These are phyloP conservation scores for Podarcis cretensis DNA, from an alignment of 2,113 vertebrate genomes.

Conservation along the genomic window DNA sequence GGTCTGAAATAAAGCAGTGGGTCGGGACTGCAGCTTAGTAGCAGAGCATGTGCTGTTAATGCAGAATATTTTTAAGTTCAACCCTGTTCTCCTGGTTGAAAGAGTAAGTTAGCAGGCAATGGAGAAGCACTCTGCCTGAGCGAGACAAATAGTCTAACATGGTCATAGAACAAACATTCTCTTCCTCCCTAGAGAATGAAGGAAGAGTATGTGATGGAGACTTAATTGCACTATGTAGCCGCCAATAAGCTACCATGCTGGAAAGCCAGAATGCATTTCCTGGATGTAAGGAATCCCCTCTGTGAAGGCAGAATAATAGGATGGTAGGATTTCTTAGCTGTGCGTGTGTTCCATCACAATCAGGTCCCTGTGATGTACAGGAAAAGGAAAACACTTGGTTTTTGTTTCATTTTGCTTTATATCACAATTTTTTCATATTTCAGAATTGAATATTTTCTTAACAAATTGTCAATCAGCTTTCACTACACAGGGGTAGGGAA, in stretches of 20 bases:
- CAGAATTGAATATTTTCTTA: not conserved
- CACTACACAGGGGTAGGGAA: too few relatives aligned
- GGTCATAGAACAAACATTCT: not conserved
- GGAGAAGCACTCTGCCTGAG: not conserved
- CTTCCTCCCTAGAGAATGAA: not conserved
- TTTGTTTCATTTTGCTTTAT: not conserved
- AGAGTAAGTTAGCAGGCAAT: not conserved
- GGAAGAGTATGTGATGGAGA: not conserved
- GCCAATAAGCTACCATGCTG: not conserved
- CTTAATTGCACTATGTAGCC: not conserved
- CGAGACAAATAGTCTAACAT: not conserved
- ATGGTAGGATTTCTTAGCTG: not conserved
- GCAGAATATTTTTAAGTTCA: not conserved
- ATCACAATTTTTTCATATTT: not conserved
- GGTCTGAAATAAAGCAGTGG: too few relatives aligned
- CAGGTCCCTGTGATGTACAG: not conserved
- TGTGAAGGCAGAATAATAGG: not conserved
- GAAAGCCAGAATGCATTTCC: not conserved
- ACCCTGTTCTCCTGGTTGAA: not conserved
- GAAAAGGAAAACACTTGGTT: not conserved
- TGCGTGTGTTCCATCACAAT: not conserved
- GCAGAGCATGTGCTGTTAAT: not conserved
- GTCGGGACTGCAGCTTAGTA: too few relatives aligned
- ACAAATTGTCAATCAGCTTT: not conserved
- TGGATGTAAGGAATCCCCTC: not conserved